Base-by-base conservation (phyloP, 2,888 invertebrate genomes). In the Sphinx pinastri region DNA sequence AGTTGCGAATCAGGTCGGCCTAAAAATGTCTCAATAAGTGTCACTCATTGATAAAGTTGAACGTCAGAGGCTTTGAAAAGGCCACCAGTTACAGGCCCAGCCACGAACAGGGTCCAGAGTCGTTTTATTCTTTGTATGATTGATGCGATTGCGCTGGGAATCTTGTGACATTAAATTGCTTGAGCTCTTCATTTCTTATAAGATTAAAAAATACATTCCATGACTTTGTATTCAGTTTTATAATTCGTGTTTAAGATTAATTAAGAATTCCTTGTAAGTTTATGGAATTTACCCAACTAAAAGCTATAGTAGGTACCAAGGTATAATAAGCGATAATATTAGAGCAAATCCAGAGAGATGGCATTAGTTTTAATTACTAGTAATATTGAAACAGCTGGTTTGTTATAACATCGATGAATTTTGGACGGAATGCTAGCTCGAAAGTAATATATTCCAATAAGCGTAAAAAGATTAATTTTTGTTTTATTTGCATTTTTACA, bases 61-160 rank as follows among this genome's bases (percentile, higher is more conserved):
- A 63, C 63, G 63, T 52, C 25, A 60, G 45, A 69, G 49, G 68
- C 51, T 70, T 54, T 67, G 59, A 67, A 68, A 70, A 70, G 70
- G 70, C 67, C 70, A 70, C 58, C 67, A 67, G 67, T 67, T 70
- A 54, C 58, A 52, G 51, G 58, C 52, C 70, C 67, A 67, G 45
- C 49, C 8, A 47, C 70, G 67, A 67, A 67, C 67, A 58, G 52
- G 67, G 70, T 58, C n/a, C 52, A 59, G 45, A 67, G 67, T 70
- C 57, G 52, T 70, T 70, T 70, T 70, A 67, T 67, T 70, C 59
- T 70, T 70, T 67, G 51, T 67, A 59, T 67, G 14, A 52, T 69
- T 54, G 14, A 63, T 63, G 54, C 60, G 67, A 70, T 70, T 68
- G 67, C 67, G 59, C 58, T 55, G 45, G 55, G 49, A 60, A 63